Evolutionary conservation across 2,113 vertebrate genomes (phyloP).

Genomic region (Psilopsiagon aymara): DNA sequence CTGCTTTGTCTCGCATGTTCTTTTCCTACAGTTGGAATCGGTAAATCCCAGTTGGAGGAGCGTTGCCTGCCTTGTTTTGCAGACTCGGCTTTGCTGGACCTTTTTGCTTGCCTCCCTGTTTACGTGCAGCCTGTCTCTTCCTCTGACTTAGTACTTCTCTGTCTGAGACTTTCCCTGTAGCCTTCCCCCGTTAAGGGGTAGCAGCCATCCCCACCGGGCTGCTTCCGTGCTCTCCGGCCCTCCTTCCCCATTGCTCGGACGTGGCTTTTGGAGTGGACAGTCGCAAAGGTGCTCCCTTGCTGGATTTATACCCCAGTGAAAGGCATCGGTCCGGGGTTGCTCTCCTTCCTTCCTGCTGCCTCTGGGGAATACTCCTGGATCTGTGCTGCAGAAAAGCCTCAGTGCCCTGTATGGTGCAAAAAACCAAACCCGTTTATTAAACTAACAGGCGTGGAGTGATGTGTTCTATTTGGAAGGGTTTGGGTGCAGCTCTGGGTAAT

Average conservation of each 20-base stretch:
- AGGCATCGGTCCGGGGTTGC: conserved; percentile 49
- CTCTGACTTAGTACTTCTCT: conserved; percentile 19
- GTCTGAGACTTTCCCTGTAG: not conserved
- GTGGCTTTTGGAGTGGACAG: conserved; percentile 44
- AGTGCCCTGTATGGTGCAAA: not conserved
- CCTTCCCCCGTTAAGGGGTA: not conserved
- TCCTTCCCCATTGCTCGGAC: conserved; percentile 38
- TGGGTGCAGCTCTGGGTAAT: not conserved
- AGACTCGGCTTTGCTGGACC: conserved; percentile 49
- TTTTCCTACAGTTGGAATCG: conserved; percentile 8
- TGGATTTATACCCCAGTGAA: conserved; percentile 73
- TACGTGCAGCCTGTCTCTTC: not conserved
- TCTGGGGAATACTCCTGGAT: conserved; percentile 5
- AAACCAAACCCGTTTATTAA: conserved; percentile 9
- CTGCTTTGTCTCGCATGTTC: not conserved
- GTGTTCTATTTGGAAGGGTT: conserved; percentile 11
- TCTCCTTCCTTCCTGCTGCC: conserved; percentile 31
- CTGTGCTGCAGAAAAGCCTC: not conserved
- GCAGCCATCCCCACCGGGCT: not conserved
- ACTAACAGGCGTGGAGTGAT: not conserved
- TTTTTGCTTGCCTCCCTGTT: conserved; percentile 48
- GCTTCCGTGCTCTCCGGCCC: conserved; percentile 48
- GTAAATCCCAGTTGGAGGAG: conserved; percentile 5
- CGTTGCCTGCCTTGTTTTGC: conserved; percentile 48
- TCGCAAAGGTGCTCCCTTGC: conserved; percentile 45